These are phyloP conservation scores for Saccopteryx leptura DNA, from an alignment of 2,113 vertebrate genomes.

Conservation along the genomic window DNA sequence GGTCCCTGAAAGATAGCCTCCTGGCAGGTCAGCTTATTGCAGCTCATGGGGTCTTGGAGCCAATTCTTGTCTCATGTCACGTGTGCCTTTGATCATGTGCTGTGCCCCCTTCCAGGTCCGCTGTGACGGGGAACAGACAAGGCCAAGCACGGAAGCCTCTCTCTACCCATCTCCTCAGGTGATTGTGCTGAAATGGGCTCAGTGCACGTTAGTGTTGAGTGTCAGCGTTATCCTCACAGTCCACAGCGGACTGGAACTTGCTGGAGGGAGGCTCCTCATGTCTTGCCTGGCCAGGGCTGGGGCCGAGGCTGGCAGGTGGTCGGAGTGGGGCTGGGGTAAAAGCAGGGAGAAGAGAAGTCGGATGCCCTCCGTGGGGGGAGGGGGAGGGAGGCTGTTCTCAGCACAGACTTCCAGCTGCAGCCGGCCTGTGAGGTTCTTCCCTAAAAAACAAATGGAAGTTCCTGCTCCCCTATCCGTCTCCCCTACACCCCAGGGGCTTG, in stretches of 20 bases:
- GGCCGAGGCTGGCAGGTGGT: not conserved
- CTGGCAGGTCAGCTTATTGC: not conserved
- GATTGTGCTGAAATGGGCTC: not conserved
- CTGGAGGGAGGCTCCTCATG: accelerated
- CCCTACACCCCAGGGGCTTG: not conserved
- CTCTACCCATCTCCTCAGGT: accelerated
- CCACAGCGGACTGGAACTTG: not conserved
- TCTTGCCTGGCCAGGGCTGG: not conserved
- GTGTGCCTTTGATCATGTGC: not conserved
- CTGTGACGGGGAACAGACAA: not conserved
- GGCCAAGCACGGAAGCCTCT: not conserved
- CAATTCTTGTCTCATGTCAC: not conserved
- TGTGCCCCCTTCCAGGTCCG: not conserved
- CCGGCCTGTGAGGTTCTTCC: not conserved
- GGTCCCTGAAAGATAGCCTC: not conserved
- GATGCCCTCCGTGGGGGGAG: not conserved
- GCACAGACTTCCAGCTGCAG: not conserved
- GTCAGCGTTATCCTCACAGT: accelerated
- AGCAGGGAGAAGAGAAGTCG: not conserved
- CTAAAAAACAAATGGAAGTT: not conserved
- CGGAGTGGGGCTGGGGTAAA: not conserved
- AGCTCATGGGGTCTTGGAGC: not conserved
- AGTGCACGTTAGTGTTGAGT: not conserved
- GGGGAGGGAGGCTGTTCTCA: not conserved
- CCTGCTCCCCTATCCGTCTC: not conserved